phyloP scores from a whole-genome alignment of 1,140 invertebrate genomes.

The Trichonephila clavipes region DNA sequence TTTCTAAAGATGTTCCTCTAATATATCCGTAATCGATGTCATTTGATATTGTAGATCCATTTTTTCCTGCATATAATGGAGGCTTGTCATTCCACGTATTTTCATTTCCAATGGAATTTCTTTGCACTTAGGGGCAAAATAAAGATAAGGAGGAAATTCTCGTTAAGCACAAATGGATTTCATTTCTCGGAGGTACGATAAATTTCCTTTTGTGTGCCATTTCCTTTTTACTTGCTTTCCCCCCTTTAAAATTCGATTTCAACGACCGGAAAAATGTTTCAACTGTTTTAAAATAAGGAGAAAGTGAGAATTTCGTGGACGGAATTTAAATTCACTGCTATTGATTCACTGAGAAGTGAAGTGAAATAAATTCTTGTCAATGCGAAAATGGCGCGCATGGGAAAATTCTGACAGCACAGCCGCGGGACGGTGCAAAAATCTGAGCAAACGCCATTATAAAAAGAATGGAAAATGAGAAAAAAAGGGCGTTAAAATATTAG shows the following conservation, averaged over 20 bases:
- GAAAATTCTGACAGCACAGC: not conserved
- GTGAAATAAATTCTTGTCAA: not conserved
- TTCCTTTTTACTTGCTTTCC: too few relatives aligned
- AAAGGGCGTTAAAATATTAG: too few relatives aligned
- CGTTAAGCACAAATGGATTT: conserved; percentile 25
- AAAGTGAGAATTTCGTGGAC: not conserved
- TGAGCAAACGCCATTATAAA: not conserved
- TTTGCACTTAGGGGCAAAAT: conserved; percentile 7
- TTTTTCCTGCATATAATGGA: not conserved
- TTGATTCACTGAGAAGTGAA: not conserved
- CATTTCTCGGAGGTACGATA: not conserved
- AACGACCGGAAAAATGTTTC: not conserved
- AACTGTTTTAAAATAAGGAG: not conserved
- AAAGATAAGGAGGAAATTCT: conserved; percentile 27
- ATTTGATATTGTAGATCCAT: not conserved
- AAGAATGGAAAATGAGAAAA: not conserved
- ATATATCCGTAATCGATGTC: conserved; percentile 6
- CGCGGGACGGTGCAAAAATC: not conserved
- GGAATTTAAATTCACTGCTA: not conserved
- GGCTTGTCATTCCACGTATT: not conserved
- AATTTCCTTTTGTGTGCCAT: conserved; percentile 1
- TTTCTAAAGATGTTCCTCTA: conserved; percentile 1
- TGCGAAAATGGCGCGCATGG: not conserved
- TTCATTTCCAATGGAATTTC: not conserved
- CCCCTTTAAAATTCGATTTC: not conserved